phyloP scores from a whole-genome alignment of 2,113 vertebrate species.

The Pelecanus crispus region DNA sequence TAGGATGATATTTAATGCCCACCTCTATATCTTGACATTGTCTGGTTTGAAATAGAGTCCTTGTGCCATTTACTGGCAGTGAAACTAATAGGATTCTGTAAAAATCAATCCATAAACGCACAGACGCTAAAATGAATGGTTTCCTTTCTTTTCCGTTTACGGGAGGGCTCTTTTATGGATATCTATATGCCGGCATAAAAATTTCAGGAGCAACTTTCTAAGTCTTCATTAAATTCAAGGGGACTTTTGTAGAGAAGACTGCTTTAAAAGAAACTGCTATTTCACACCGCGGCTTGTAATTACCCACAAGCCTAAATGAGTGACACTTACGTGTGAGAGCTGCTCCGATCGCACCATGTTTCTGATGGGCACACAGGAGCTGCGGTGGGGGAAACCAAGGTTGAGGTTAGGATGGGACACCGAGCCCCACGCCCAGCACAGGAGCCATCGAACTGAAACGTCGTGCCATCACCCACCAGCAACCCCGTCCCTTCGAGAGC shows the following conservation, averaged over 20 bases:
- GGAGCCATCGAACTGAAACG: rapidly evolving
- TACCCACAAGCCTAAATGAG: not conserved
- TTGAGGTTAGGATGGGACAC: not conserved
- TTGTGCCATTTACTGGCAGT: not conserved
- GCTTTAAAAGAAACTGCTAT: not conserved
- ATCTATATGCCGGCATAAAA: conserved; percentile 4
- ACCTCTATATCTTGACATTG: not conserved
- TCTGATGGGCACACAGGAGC: not conserved
- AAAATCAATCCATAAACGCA: conserved; percentile 39
- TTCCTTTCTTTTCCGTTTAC: not conserved
- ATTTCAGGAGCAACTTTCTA: not conserved
- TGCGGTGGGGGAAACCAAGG: not conserved
- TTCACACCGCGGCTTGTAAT: not conserved
- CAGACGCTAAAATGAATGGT: not conserved
- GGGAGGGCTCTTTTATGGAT: not conserved
- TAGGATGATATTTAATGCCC: not conserved
- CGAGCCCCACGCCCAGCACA: not conserved
- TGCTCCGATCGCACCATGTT: rapidly evolving
- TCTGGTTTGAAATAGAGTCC: conserved; percentile 34
- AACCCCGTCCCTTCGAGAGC: rapidly evolving
- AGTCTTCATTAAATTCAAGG: conserved; percentile 19
- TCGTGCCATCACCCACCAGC: rapidly evolving
- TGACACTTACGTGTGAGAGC: not conserved
- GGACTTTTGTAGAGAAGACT: not conserved
- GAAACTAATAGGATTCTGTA: conserved; percentile 33